Base-by-base conservation (phyloP, 2,888 invertebrate species). In the Dicycla oo region DNA sequence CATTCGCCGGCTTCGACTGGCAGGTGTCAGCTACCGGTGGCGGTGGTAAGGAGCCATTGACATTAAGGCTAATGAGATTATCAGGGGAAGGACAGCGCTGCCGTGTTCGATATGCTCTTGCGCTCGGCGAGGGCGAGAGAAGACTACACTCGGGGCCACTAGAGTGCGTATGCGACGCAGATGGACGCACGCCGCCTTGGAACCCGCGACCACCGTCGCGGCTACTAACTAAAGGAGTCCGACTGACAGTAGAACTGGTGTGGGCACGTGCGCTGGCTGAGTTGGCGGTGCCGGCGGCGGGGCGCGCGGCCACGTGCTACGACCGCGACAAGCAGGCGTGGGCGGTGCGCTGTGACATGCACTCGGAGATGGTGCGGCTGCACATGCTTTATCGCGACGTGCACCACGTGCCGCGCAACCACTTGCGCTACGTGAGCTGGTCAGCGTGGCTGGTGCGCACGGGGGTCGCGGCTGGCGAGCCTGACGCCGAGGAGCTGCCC, bases 1-100 rank as follows among this genome's bases (percentile, higher is more conserved):
- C 97, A 0, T 98, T 98, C 90, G 98, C 98, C 13, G 97, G 98
- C 43, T 98, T 98, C 91, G 98, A 98, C 89, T 98, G 98, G 98
- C 98, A 97, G 86, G 95, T 98, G 58, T 96, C 97, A 2, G 96
- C 97, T 56, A 97, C 97, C 4, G 95, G 96, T 67, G 97, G 97
- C 54, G 93, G 95, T 72, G 97, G 96, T 45, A 97, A 97, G 85
- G 97, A 97, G 67, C 95, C 95, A 2, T 86, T 95, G 13, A 83
- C 94, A 20, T 86, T 97, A 65, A 97, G 97, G 70, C 94, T 98
- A 53, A 97, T 97, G 88, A 96, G 98, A 65, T 96, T 98, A 69
- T 98, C 98, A n/a, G 98, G 98, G 60, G 98, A 98, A 89, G 98
- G 98, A 85, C 98, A 98, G 90, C 97, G 97, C 64, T 98, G 98